These are phyloP conservation scores for Herpetotheres cachinnans DNA, from an alignment of 2,113 vertebrate genomes.

Conservation along the genomic window DNA sequence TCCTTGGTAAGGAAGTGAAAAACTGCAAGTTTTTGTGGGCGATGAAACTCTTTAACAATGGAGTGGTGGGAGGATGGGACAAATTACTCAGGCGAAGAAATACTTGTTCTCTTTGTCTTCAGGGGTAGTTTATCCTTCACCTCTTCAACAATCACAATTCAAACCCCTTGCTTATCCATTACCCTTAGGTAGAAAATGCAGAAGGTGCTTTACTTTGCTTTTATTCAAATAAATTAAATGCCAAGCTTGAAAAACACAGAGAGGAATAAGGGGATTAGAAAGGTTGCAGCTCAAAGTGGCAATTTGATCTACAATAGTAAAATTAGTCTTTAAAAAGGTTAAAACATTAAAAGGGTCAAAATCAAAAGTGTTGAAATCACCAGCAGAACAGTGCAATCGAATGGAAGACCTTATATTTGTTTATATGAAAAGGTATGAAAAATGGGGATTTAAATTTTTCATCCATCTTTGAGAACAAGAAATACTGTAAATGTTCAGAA, in stretches of 20 bases:
- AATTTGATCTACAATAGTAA: neutral
- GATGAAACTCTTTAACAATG: neutral
- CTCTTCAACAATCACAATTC: neutral
- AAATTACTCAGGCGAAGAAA: conserved; percentile 12
- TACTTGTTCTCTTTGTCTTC: neutral
- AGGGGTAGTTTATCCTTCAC: neutral
- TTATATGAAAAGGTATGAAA: neutral
- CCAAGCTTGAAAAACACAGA: neutral
- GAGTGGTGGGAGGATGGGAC: neutral
- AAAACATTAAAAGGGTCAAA: neutral
- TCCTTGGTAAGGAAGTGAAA: neutral
- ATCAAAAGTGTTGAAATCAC: neutral
- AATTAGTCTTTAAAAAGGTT: neutral
- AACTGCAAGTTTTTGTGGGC: neutral
- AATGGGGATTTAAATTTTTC: neutral
- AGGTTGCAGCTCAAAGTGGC: neutral
- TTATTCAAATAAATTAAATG: neutral
- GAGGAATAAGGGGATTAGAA: neutral
- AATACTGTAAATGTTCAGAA: neutral
- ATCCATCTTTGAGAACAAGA: neutral
- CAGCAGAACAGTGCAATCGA: neutral
- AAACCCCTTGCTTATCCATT: neutral
- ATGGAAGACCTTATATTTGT: neutral
- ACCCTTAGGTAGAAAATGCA: neutral
- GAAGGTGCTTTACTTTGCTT: neutral